A percentile compares a stretch with the other conserved stretches of the same genome.
Evolutionary conservation across 1,140 invertebrate species (phyloP).

Genomic region (Aphelinus certus): DNA sequence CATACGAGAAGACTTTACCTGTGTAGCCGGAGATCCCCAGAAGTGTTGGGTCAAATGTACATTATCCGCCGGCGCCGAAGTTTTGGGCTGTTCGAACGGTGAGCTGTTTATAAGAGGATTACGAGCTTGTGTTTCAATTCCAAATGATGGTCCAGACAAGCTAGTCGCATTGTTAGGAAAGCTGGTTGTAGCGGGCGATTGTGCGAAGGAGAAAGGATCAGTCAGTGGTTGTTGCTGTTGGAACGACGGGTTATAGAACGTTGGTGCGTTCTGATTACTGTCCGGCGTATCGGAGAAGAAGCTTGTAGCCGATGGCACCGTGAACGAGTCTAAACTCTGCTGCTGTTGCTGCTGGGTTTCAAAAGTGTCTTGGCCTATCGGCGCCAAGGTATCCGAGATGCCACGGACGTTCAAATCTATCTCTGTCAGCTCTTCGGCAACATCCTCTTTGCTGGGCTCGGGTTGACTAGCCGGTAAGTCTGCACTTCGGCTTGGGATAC

Average conservation of each 20-base stretch:
- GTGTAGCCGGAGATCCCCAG: conserved; percentile 1
- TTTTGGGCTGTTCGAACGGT: neutral
- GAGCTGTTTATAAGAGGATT: neutral
- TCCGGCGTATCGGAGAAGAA: conserved; percentile 4
- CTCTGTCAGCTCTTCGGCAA: conserved; percentile 42
- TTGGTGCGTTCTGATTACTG: conserved; percentile 18
- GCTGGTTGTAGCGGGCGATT: neutral
- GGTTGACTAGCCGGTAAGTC: neutral
- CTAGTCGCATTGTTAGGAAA: neutral
- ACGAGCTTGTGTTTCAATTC: neutral
- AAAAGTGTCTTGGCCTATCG: neutral
- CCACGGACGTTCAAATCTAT: conserved; percentile 40
- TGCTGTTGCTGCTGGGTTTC: neutral
- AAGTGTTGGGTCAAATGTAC: conserved; percentile 9
- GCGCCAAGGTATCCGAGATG: neutral
- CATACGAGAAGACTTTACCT: conserved; percentile 6
- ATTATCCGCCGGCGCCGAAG: neutral
- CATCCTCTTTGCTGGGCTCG: neutral
- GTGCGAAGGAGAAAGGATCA: conserved; percentile 19
- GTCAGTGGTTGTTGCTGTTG: conserved; percentile 1
- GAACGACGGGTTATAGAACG: conserved; percentile 17
- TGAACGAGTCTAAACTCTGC: conserved; percentile 16
- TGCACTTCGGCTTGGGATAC: conserved; percentile 15
- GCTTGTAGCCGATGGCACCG: conserved; percentile 6
- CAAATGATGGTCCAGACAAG: neutral